Base-by-base conservation (phyloP, 2,797 vertebrate genomes). In the Bradypus variegatus region DNA sequence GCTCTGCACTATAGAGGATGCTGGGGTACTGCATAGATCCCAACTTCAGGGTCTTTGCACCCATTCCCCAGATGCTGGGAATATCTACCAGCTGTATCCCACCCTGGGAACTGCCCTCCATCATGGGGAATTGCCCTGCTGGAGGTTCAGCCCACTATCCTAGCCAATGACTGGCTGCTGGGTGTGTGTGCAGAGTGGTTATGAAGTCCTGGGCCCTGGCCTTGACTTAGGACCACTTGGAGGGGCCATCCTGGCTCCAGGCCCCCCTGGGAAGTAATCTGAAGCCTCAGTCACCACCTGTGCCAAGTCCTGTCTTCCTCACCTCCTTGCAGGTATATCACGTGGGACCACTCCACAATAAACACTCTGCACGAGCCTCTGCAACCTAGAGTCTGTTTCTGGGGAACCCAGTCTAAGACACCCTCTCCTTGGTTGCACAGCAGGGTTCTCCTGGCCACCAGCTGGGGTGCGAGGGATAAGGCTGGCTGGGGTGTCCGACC, bases 271-370 rank as follows among this genome's bases (percentile, higher is more conserved):
- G 21, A 67, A 5, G 2, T 65, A 41, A 31, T 19, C 41, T 0
- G 41, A 67, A 45, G 12, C 31, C 41, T 60, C 53, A 11, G 27
- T 29, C 5, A 1, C 64, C 64, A 33, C 15, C 64, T 33, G 64
- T 89, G 89, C 13, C 38, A 31, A 21, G 6, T 5, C 6, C 48
- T 0, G 4, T 29, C 45, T 23, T 23, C 25, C 41, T 64, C 19
- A 2, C 10, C 67, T 4, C 64, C 65, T 81, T 38, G 45, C 5
- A 5, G 8, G 65, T 23, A 15, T 64, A 8, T 75, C 65, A 77
- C 62, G 50, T 0, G 3, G 78, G 62, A 4, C n/a, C 41, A 8
- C 9, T 16, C 1, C 16, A 50, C 29, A 29, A 5, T 2, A 21
- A 58, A 14, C 1, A 4, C 50, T 81, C 48, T 72, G 50, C 53